Conservation (phyloP, 2,113 vertebrate species). For the Pterocles gutturalis region DNA sequence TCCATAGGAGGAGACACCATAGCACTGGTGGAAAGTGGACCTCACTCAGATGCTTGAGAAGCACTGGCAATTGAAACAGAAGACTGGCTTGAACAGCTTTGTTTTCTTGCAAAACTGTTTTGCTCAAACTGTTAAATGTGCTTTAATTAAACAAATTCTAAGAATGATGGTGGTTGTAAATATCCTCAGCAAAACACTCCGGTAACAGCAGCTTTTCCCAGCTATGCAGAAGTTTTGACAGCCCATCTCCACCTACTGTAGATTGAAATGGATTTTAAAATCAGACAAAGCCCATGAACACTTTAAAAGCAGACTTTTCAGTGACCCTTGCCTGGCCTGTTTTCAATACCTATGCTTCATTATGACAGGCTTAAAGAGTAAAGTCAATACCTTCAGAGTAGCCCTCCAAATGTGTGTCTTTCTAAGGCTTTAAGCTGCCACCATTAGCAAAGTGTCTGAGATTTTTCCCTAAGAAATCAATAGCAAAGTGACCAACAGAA, state of each 20-base stretch:
- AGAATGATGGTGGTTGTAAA: not conserved
- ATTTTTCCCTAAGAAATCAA: not conserved
- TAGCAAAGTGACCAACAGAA: not conserved
- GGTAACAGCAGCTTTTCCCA: not conserved
- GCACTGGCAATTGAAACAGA: not conserved
- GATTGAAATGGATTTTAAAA: not conserved
- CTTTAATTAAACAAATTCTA: not conserved
- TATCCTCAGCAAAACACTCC: rapidly evolving
- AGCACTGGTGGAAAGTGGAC: not conserved
- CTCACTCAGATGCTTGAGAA: not conserved
- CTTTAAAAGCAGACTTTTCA: not conserved
- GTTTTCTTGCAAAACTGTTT: not conserved
- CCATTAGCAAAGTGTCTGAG: not conserved
- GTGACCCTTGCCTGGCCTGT: not conserved
- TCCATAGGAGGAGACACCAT: not conserved
- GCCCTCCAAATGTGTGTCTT: not conserved
- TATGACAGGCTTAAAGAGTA: not conserved
- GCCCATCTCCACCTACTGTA: not conserved
- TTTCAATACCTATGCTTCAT: not conserved
- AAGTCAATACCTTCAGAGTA: not conserved
- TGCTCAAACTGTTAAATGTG: not conserved
- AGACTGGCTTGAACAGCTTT: not conserved
- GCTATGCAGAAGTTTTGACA: not conserved
- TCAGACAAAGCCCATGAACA: not conserved
- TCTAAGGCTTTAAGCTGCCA: not conserved